phyloP scores from a whole-genome alignment of 2,113 vertebrate species.

The Bos javanicus region DNA sequence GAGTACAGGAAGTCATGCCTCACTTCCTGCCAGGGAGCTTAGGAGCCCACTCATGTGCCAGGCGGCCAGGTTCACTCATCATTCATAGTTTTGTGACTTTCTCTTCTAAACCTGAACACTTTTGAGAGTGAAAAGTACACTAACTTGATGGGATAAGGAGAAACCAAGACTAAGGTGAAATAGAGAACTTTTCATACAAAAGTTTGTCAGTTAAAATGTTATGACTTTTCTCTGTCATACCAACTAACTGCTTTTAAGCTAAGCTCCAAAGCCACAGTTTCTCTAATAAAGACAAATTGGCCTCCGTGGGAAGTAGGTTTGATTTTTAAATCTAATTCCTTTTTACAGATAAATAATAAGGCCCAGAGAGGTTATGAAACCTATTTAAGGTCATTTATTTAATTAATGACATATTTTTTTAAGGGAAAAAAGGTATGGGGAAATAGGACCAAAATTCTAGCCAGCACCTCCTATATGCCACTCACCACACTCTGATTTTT shows the following conservation, averaged over 20 bases:
- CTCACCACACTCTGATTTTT: not conserved
- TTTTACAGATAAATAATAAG: not conserved
- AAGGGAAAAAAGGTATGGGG: not conserved
- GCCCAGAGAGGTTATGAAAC: not conserved
- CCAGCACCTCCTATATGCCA: not conserved
- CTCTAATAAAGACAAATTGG: not conserved
- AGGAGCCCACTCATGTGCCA: not conserved
- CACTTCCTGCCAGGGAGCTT: not conserved
- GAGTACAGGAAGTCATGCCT: fast-evolving
- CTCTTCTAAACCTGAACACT: not conserved
- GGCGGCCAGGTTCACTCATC: not conserved
- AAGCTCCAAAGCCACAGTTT: not conserved
- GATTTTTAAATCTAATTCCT: not conserved
- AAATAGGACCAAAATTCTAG: not conserved
- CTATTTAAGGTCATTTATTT: not conserved
- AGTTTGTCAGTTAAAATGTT: not conserved
- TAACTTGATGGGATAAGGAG: not conserved
- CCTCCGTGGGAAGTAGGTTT: not conserved
- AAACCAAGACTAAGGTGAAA: not conserved
- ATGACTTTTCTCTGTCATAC: not conserved
- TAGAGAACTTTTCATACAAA: not conserved
- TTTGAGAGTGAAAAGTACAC: not conserved
- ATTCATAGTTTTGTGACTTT: not conserved
- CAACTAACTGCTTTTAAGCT: not conserved
- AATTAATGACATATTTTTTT: not conserved